phyloP scores from a whole-genome alignment of 2,113 vertebrate genomes.

The Echinops telfairi region DNA sequence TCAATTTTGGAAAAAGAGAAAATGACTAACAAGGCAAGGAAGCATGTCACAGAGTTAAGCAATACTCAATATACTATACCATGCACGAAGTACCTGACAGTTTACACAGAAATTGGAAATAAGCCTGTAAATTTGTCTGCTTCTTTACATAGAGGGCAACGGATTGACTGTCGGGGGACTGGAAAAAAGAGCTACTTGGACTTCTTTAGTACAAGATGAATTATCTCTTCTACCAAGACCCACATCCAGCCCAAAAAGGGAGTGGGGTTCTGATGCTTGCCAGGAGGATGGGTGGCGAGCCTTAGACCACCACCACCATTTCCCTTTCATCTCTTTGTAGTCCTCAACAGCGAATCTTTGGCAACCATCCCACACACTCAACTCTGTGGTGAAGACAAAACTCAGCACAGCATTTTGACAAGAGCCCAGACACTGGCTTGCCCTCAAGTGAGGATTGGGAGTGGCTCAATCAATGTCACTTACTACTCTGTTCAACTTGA shows the following conservation, averaged over 20 bases:
- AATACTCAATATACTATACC: background rate
- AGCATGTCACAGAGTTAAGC: conserved; percentile 1
- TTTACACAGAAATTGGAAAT: background rate
- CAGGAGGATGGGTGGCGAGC: background rate
- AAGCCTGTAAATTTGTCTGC: background rate
- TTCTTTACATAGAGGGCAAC: background rate
- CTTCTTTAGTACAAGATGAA: background rate
- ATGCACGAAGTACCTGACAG: accelerated
- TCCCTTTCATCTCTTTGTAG: background rate
- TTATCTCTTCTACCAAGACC: background rate
- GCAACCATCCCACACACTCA: background rate
- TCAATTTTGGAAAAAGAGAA: background rate
- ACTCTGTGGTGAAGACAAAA: background rate
- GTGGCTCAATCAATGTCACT: background rate
- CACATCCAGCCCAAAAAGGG: background rate
- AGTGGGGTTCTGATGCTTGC: background rate
- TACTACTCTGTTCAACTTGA: background rate
- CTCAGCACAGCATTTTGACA: background rate
- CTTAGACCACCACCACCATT: background rate
- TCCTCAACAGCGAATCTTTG: background rate
- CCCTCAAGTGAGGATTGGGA: background rate
- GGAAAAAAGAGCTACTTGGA: background rate
- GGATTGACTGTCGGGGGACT: background rate
- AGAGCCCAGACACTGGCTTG: background rate
- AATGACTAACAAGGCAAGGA: background rate